Evolutionary conservation across 2,888 invertebrate species (phyloP).

Genomic region (Lasioglossum lativentre): DNA sequence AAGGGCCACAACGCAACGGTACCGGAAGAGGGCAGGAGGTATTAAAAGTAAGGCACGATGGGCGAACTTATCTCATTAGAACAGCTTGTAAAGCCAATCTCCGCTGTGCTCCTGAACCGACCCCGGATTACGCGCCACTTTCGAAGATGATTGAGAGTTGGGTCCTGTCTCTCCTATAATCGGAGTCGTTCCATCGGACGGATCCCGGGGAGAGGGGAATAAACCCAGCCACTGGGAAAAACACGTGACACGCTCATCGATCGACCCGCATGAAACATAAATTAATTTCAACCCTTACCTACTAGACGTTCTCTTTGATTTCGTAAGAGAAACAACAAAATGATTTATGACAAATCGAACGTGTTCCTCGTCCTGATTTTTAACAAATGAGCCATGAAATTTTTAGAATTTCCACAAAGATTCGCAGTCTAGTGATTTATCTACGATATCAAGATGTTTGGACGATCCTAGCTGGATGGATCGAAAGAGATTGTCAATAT

Average conservation of each 20-base stretch:
- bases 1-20: slow-evolving; percentile 56
- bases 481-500: neutral
- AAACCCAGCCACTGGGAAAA: slow-evolving; percentile 20
- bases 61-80: slow-evolving; percentile 82
- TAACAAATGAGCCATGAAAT: too few relatives aligned
- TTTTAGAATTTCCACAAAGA: too few relatives aligned
- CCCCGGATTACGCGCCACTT: slow-evolving; percentile 70
- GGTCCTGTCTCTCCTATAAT: slow-evolving; percentile 62
- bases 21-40: slow-evolving; percentile 68
- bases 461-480: too few relatives aligned
- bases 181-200: slow-evolving; percentile 15
- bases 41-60: slow-evolving; percentile 80
- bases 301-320: neutral
- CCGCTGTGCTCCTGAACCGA: slow-evolving; percentile 66
- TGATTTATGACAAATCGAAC: too few relatives aligned
- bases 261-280: neutral
- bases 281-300: neutral
- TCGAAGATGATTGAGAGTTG: slow-evolving; percentile 72
- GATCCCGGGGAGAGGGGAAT: neutral
- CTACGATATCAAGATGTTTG: too few relatives aligned
- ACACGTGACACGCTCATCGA: slow-evolving; percentile 17
- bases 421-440: too few relatives aligned
- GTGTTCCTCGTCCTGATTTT: too few relatives aligned
- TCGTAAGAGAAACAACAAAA: neutral
- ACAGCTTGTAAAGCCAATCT: slow-evolving; percentile 79